phyloP scores from a whole-genome alignment of 1,140 invertebrate genomes.

The Drosophila sulfurigaster region DNA sequence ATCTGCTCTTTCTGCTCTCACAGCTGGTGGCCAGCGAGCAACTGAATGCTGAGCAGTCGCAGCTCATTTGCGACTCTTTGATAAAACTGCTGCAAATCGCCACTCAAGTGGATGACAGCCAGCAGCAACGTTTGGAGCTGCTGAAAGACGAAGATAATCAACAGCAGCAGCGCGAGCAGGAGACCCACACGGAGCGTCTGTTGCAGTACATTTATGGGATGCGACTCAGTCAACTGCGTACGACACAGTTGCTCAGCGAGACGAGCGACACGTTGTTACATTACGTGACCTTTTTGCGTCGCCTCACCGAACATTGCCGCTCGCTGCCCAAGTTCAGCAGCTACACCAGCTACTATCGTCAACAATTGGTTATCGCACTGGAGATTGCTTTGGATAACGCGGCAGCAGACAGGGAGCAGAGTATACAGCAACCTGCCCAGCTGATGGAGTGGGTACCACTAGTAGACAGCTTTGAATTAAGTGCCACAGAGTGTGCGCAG shows the following conservation, averaged over 20 bases:
- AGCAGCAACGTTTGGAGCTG: not conserved
- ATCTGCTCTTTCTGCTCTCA: conserved; percentile 59
- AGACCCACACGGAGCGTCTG: conserved; percentile 52
- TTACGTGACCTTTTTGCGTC: conserved; percentile 65
- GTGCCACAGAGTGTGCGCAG: conserved; percentile 58
- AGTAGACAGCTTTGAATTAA: conserved; percentile 65
- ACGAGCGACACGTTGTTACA: conserved; percentile 50
- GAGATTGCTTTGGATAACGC: conserved; percentile 55
- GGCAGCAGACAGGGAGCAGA: not conserved
- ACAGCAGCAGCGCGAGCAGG: conserved; percentile 32
- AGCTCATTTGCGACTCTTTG: conserved; percentile 58
- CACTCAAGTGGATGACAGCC: conserved; percentile 47
- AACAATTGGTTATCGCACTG: conserved; percentile 70
- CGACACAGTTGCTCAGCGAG: conserved; percentile 62
- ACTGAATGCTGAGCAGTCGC: conserved; percentile 48
- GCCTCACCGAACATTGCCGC: conserved; percentile 59
- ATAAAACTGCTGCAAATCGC: conserved; percentile 68
- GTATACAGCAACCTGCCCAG: conserved; percentile 44
- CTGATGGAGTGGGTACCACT: conserved; percentile 62
- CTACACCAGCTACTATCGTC: conserved; percentile 61
- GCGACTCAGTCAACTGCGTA: conserved; percentile 58
- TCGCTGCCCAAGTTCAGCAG: conserved; percentile 49
- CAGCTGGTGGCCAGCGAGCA: conserved; percentile 50
- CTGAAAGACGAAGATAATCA: conserved; percentile 21
- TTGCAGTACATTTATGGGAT: conserved; percentile 75